Evolutionary conservation across 2,113 vertebrate species (phyloP), one percentile per base, ranked within the genome.

Genomic region (Malurus elegans): DNA sequence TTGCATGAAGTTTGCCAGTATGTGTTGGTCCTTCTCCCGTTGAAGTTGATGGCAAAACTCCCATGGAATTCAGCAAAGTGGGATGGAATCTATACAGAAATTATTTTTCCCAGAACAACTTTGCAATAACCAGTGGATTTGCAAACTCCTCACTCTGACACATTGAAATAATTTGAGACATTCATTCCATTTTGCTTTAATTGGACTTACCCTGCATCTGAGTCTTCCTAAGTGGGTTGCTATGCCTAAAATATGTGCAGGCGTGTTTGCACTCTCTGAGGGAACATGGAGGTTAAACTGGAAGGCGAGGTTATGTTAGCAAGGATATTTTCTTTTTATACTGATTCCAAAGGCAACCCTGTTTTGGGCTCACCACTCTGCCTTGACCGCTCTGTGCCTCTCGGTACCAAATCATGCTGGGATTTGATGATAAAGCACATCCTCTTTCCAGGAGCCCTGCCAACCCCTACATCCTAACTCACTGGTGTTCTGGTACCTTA

Each of bases 351-450:
- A 97, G 90, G 95, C 94, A 96, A 64, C 79, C 88, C 82, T 92
- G 75, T 84, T 84, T 84, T 70, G 88, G 85, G 75, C 93, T 96
- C 70, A 45, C 65, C 69, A 24, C 90, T 93, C 92, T 56, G 85
- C 71, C 88, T 90, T 90, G 93, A 93, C 93, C 6, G 9, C 88
- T 90, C 85, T 78, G 69, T 92, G 82, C 82, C 76, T 88, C 92
- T 93, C 72, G 45, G 3, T 88, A 81, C 88, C 93, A 88, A 86
- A 86, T 95, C 95, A 81, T 69, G 95, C 90, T 96, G 95, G 95
- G 96, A 94, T 95, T 91, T 95, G 94, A 96, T 96, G 94, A 96
- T 95, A 96, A 96, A 96, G 90, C 92, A 96, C 87, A 96, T 96
- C 94, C 91, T 92, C 95, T 95, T 96, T 95, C 94, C 97, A 93